Evolutionary conservation across 2,113 vertebrate species (phyloP).

Genomic region (Ciconia boyciana): DNA sequence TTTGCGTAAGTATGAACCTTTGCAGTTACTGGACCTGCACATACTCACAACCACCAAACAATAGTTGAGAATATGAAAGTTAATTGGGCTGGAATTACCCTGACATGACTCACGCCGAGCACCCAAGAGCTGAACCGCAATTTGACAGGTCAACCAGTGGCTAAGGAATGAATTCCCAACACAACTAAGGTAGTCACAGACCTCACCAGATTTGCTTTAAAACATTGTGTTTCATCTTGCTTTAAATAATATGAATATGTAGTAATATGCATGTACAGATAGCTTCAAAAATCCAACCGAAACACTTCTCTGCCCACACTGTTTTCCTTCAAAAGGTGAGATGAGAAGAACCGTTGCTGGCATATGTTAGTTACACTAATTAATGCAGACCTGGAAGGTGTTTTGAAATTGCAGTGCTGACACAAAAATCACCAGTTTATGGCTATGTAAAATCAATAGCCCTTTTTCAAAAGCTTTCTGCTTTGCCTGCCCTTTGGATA

Average conservation of each 20-base stretch:
- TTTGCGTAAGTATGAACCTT: neutral
- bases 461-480: neutral
- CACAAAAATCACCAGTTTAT: neutral
- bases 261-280: neutral
- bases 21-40: neutral
- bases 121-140: neutral
- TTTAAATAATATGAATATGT: neutral
- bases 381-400: neutral
- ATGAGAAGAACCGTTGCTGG: neutral
- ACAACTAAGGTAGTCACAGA: neutral
- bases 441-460: neutral
- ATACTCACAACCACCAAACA: neutral
- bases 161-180: neutral
- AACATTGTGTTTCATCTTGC: neutral
- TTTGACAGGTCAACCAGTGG: neutral
- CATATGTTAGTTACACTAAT: constrained; percentile 5
- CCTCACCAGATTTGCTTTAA: neutral
- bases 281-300: neutral
- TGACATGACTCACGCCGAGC: accelerated
- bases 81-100: neutral
- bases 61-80: neutral
- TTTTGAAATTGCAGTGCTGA: neutral
- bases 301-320: neutral
- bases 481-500: neutral
- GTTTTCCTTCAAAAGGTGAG: constrained; percentile 32